These are phyloP conservation scores for Piscicola geometra DNA, from an alignment of 2,888 invertebrate species.

Conservation along the genomic window DNA sequence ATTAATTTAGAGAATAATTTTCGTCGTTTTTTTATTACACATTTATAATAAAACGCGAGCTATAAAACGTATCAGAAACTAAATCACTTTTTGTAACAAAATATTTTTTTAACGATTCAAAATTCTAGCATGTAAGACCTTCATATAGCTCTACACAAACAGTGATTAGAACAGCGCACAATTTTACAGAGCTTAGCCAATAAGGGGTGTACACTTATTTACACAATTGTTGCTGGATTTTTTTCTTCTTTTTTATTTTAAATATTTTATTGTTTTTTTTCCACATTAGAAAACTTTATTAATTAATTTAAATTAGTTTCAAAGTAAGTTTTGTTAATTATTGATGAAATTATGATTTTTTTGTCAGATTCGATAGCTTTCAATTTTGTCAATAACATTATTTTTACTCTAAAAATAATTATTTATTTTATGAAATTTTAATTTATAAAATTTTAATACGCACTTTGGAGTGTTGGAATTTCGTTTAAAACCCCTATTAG, in stretches of 20 bases:
- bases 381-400: too few relatives aligned
- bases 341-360: too few relatives aligned
- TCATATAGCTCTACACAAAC: too few relatives aligned
- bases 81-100: background rate
- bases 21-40: too few relatives aligned
- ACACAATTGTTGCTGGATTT: background rate
- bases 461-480: background rate
- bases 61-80: too few relatives aligned
- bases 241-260: conserved; percentile 1
- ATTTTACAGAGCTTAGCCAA: background rate
- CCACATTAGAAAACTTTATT: background rate
- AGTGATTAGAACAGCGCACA: background rate
- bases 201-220: background rate
- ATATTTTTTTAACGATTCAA: too few relatives aligned
- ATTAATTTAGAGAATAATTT: too few relatives aligned
- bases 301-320: too few relatives aligned
- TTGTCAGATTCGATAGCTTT: too few relatives aligned
- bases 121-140: too few relatives aligned
- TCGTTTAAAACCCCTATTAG: conserved; percentile 36
- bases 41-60: too few relatives aligned
- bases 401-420: background rate
- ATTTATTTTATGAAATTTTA: conserved; percentile 20
- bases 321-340: too few relatives aligned
- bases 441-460: background rate
- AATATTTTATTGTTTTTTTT: background rate